Evolutionary conservation across 2,113 vertebrate genomes (phyloP).

Genomic region (Hypomesus transpacificus): DNA sequence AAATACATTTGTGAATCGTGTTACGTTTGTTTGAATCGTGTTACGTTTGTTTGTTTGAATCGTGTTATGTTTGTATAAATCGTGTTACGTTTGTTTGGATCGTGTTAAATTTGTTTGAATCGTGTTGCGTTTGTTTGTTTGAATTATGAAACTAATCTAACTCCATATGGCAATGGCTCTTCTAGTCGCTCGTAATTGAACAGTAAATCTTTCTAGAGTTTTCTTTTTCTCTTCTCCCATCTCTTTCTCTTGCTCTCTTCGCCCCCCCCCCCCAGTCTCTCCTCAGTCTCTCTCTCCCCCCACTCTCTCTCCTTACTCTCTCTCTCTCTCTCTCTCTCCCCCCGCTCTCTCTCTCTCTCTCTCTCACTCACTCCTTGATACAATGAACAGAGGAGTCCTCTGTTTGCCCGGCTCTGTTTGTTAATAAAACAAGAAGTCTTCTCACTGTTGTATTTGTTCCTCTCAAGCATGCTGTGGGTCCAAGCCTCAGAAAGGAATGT

Average conservation of each 20-base stretch:
- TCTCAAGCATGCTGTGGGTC: background rate
- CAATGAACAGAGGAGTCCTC: background rate
- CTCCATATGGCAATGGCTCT: conserved; percentile 17
- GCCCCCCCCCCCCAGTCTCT: background rate
- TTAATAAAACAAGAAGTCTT: too few relatives aligned
- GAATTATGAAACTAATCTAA: too few relatives aligned
- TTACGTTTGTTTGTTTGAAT: too few relatives aligned
- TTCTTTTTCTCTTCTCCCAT: background rate
- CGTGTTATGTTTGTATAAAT: too few relatives aligned
- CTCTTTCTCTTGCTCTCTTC: background rate
- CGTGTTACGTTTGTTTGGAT: too few relatives aligned
- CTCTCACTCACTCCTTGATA: background rate
- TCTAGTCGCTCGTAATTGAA: conserved; percentile 32
- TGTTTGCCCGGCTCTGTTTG: too few relatives aligned
- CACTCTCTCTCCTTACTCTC: background rate
- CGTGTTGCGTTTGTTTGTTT: too few relatives aligned
- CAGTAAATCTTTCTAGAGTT: conserved; percentile 24
- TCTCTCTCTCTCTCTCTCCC: background rate
- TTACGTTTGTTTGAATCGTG: too few relatives aligned
- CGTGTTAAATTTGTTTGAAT: too few relatives aligned
- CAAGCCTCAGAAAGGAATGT: background rate
- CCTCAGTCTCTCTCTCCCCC: background rate
- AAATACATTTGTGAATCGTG: too few relatives aligned
- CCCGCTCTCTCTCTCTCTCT: background rate
- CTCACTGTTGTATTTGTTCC: too few relatives aligned